Evolutionary conservation across 1,140 invertebrate species (phyloP).

Genomic region (Drosophila tani): DNA sequence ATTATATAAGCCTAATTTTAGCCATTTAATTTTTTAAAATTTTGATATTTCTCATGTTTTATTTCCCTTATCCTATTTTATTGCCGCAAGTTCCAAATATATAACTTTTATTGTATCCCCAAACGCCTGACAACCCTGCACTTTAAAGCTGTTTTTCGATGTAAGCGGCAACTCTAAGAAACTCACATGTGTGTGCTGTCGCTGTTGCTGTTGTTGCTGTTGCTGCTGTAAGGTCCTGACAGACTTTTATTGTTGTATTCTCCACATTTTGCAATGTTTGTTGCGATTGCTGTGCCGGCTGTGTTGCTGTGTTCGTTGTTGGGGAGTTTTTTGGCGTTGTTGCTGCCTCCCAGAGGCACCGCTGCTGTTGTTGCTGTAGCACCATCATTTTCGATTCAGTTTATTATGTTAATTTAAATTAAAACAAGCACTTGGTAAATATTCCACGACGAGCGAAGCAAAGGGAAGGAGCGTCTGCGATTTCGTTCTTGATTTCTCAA

Average conservation of each 20-base stretch:
- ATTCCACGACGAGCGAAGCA: conserved; percentile 4
- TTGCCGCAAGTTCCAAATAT: background rate
- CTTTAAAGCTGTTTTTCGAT: background rate
- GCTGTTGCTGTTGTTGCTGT: conserved; percentile 21
- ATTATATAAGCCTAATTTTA: background rate
- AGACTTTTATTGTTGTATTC: conserved; percentile 24
- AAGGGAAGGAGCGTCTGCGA: conserved; percentile 3
- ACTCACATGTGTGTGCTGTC: conserved; percentile 49
- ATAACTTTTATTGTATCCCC: background rate
- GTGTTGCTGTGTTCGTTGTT: conserved; percentile 32
- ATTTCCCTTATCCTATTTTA: no score
- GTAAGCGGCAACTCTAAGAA: conserved; percentile 13
- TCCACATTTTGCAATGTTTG: conserved; percentile 16
- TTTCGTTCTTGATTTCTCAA: conserved; percentile 11
- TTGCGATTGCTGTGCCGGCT: conserved; percentile 24
- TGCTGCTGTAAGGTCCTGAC: conserved; percentile 10
- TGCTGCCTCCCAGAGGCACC: conserved; percentile 53
- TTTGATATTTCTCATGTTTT: background rate
- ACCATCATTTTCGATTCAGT: conserved; percentile 64
- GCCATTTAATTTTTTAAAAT: background rate
- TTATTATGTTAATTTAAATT: conserved; percentile 21
- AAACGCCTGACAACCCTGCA: conserved; percentile 8
- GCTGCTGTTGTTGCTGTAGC: conserved; percentile 72
- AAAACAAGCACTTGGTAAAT: conserved; percentile 25
- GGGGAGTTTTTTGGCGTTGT: conserved; percentile 15